These are phyloP conservation scores for Metopia argyrocephala DNA, from an alignment of 2,888 invertebrate species.

Conservation along the genomic window DNA sequence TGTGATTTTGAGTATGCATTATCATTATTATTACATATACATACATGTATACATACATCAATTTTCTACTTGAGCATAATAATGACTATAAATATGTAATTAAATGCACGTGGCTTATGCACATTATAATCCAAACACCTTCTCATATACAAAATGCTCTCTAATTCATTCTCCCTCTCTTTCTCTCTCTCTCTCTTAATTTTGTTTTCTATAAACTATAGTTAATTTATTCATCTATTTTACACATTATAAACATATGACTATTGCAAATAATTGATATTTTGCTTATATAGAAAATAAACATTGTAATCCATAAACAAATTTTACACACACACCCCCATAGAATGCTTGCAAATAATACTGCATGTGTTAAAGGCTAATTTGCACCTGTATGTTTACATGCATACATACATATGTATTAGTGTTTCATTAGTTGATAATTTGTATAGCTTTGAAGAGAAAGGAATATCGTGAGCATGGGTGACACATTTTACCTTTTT, in stretches of 20 bases:
- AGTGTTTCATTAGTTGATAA: too few species aligned
- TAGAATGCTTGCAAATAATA: neutral
- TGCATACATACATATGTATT: too few species aligned
- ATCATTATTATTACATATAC: constrained; percentile 45
- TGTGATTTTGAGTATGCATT: neutral
- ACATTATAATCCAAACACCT: constrained; percentile 28
- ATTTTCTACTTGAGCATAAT: constrained; percentile 34
- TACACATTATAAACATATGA: neutral
- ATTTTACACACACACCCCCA: neutral
- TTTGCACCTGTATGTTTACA: constrained; percentile 40
- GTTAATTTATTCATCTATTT: neutral
- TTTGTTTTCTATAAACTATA: neutral
- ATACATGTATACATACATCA: constrained; percentile 38
- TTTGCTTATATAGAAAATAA: neutral
- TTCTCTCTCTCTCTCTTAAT: neutral
- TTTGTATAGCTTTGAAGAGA: too few species aligned
- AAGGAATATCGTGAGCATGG: too few species aligned
- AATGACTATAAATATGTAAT: constrained; percentile 52
- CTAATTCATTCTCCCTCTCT: too few species aligned
- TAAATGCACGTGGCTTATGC: constrained; percentile 61
- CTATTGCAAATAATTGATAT: neutral
- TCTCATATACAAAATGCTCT: neutral
- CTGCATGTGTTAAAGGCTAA: constrained; percentile 50
- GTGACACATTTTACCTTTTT: too few species aligned
- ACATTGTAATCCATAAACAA: constrained; percentile 21